Conservation (phyloP, 1,140 invertebrate genomes). For the Anastatus disparis region DNA sequence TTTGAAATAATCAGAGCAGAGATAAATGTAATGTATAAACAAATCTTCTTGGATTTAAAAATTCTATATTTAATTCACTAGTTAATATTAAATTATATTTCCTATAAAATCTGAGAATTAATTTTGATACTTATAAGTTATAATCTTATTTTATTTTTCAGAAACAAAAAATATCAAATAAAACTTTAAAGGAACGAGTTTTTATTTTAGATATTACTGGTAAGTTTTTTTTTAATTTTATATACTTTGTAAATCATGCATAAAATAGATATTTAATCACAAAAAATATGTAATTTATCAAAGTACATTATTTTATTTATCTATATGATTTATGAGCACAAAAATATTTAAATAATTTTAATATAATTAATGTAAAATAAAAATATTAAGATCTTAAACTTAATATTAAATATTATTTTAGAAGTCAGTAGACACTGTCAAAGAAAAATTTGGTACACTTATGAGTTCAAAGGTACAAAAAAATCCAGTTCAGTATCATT, state of each 20-base stretch:
- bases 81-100: constrained; percentile 9
- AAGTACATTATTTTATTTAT: too few relatives aligned
- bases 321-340: too few relatives aligned
- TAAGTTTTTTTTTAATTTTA: too few relatives aligned
- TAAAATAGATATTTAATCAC: too few relatives aligned
- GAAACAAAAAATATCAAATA: constrained; percentile 37
- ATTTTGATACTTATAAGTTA: background rate
- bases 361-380: too few relatives aligned
- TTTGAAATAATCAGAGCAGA: constrained; percentile 42
- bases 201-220: constrained; percentile 49
- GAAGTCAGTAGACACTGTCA: constrained; percentile 56
- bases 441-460: constrained; percentile 53
- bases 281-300: too few relatives aligned
- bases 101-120: background rate
- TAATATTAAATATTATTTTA: constrained; percentile 43
- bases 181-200: constrained; percentile 45
- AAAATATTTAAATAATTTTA: too few relatives aligned
- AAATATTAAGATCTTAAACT: too few relatives aligned
- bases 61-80: constrained; percentile 11
- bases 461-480: constrained; percentile 42
- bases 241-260: too few relatives aligned
- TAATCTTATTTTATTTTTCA: constrained; percentile 32
- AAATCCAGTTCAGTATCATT: constrained; percentile 4
- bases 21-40: constrained; percentile 44
- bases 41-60: too few relatives aligned